Evolutionary conservation across 2,797 vertebrate species (phyloP), one percentile per base, ranked within the genome.

Genomic region (Anolis apletophallus): DNA sequence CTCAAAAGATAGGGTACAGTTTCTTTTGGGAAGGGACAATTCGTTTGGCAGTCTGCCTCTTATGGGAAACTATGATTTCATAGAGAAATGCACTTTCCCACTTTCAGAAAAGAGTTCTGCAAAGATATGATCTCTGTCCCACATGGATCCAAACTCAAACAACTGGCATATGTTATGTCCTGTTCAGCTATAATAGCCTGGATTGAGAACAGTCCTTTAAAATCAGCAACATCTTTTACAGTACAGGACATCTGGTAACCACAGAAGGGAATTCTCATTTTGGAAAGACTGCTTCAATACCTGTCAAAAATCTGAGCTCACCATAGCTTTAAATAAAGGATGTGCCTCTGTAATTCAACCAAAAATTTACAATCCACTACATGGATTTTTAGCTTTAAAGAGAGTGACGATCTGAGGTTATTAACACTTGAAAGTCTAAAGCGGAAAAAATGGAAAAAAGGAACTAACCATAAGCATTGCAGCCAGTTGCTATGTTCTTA

Each of bases 161-260:
- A 57, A 61, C 32, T 3, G 6, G 57, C 40, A 74, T 83, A 10
- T 7, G 16, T 40, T 40, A 55, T 57, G 75, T 78, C 83, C 59
- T 68, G 32, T 46, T 77, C 23, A 57, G 26, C 61, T n/a, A 26
- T 40, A 79, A 57, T 40, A 29, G 29, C 79, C 64, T 59, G 32
- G 64, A 3, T 34, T 78, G 26, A 34, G 32, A 81, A 86, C n/a
- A 55, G 32, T n/a, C 13, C 23, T 68, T 75, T 64, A 81, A 86
- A 75, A 75, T 40, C 79, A 81, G 23, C 46, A 81, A 13, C 79
- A 86, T 55, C n/a, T 34, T 54, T 64, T 73, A 85, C 17, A 79
- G 21, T 32, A 79, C 59, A 29, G 54, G 29, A 85, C 84, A 85
- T 52, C 67, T 85, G 84, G 68, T 71, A 72, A 72, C 12, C 81